Evolutionary conservation across 2,797 vertebrate species (phyloP).

Genomic region (Mus minutoides): DNA sequence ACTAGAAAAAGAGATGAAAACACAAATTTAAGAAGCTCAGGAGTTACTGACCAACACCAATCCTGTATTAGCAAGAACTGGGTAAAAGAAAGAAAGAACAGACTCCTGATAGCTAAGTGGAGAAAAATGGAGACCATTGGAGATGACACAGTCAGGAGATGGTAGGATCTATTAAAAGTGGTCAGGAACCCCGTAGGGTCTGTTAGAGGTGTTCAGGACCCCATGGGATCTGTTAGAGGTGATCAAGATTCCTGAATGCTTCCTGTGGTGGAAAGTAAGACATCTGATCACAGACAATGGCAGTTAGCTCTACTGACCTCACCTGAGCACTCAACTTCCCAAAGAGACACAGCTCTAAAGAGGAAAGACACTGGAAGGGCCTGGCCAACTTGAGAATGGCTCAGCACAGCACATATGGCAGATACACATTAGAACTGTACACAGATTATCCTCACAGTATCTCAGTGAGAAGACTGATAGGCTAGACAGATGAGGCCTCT

Average conservation of each 20-base stretch:
- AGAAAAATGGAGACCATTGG: background rate
- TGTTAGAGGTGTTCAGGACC: too few species aligned
- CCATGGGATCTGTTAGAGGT: too few species aligned
- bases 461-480: background rate
- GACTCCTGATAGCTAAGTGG: background rate
- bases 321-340: background rate
- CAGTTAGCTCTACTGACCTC: background rate
- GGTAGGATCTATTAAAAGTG: too few species aligned
- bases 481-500: background rate
- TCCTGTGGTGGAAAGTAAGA: background rate
- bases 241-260: background rate
- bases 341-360: constrained; percentile 1
- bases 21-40: background rate
- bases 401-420: background rate
- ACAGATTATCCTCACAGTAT: background rate
- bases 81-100: background rate
- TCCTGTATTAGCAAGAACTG: background rate
- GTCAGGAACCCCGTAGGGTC: too few species aligned
- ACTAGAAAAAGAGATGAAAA: background rate
- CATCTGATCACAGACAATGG: background rate
- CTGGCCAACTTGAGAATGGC: background rate
- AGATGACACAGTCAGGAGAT: background rate
- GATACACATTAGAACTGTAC: background rate
- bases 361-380: background rate
- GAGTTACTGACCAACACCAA: background rate